These are phyloP conservation scores for Erynnis tages DNA, from an alignment of 2,888 invertebrate genomes.

Conservation along the genomic window DNA sequence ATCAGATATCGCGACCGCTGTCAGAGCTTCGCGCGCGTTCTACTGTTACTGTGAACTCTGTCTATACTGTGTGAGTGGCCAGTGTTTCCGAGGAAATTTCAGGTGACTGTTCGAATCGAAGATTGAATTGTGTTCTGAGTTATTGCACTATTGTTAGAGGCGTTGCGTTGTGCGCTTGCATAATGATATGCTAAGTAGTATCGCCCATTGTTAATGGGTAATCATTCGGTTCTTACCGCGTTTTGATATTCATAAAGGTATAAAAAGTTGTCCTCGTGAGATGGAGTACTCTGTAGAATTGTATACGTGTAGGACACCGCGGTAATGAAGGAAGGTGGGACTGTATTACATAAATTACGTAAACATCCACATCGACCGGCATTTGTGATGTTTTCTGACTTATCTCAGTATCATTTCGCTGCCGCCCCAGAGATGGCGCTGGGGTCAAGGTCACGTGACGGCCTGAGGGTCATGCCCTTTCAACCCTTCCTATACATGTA, in stretches of 20 bases:
- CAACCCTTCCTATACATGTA: too few relatives aligned
- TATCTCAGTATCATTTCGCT: neutral
- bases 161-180: conserved; percentile 9
- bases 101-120: conserved; percentile 19
- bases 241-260: neutral
- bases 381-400: neutral
- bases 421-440: conserved; percentile 4
- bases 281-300: too few relatives aligned
- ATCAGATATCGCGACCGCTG: conserved; percentile 6
- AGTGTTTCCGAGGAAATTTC: conserved; percentile 35
- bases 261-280: too few relatives aligned
- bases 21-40: conserved; percentile 32
- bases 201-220: conserved; percentile 19
- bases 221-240: neutral
- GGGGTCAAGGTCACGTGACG: conserved; percentile 13
- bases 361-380: neutral
- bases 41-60: conserved; percentile 30
- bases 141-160: neutral
- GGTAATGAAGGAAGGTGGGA: conserved; percentile 7
- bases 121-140: conserved; percentile 5
- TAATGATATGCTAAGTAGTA: conserved; percentile 14
- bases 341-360: conserved; percentile 15
- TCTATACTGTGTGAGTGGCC: conserved; percentile 29
- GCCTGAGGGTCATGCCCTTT: neutral
- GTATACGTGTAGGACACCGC: too few relatives aligned